Percentiles rank a stretch among this genome's conserved stretches.
Evolutionary conservation across 1,140 invertebrate genomes (phyloP).

Genomic region (Saccostrea glomerata): DNA sequence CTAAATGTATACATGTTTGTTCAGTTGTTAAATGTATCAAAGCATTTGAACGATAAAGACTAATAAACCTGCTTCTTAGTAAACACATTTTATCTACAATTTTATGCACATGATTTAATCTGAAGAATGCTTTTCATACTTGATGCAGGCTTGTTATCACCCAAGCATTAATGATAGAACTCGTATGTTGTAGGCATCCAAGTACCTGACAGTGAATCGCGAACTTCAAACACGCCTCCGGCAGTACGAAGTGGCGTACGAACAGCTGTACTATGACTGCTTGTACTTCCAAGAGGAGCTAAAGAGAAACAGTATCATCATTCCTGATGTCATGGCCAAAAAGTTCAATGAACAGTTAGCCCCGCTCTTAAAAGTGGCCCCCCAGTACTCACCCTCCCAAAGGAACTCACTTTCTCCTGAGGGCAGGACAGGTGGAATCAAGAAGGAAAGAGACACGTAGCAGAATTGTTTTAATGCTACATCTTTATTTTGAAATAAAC

Average conservation of each 20-base stretch:
- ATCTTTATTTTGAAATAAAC: not conserved
- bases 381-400: slow-evolving; percentile 40
- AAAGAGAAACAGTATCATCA: slow-evolving; percentile 46
- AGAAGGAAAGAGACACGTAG: slow-evolving; percentile 54
- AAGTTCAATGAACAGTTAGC: slow-evolving; percentile 48
- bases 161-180: slow-evolving; percentile 17
- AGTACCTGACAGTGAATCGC: slow-evolving; percentile 49
- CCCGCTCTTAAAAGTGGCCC: slow-evolving; percentile 40
- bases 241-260: slow-evolving; percentile 52
- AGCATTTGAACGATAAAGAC: not conserved
- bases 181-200: slow-evolving; percentile 45
- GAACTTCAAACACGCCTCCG: slow-evolving; percentile 50
- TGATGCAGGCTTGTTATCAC: slow-evolving; percentile 11
- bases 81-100: slow-evolving; percentile 11
- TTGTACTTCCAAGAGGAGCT: slow-evolving; percentile 53
- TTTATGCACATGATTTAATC: slow-evolving; percentile 17
- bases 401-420: not conserved
- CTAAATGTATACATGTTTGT: not conserved
- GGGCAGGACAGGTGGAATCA: slow-evolving; percentile 26
- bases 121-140: slow-evolving; percentile 12
- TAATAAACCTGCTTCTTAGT: slow-evolving; percentile 16
- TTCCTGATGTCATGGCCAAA: slow-evolving; percentile 54
- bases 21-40: slow-evolving; percentile 16
- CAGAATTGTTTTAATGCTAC: not conserved
- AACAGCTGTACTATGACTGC: slow-evolving; percentile 52